phyloP scores from a whole-genome alignment of 1,140 invertebrate genomes.

The Nephotettix cincticeps region DNA sequence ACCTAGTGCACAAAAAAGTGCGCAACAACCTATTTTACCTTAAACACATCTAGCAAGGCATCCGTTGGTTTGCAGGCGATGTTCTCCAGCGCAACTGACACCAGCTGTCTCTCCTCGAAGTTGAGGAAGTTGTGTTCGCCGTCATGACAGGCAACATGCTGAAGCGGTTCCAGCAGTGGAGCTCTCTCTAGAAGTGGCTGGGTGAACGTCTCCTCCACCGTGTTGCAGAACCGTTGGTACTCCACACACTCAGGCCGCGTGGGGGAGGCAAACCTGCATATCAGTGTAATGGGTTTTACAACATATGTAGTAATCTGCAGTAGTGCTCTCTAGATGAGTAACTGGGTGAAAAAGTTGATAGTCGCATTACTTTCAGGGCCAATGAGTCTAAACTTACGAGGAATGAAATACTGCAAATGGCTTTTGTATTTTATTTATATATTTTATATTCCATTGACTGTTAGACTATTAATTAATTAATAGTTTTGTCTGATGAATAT shows the following conservation, averaged over 20 bases:
- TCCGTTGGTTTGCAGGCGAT: slow-evolving; percentile 60
- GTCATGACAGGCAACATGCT: slow-evolving; percentile 51
- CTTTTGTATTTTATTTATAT: too few species aligned
- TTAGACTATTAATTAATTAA: too few species aligned
- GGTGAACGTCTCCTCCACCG: slow-evolving; percentile 64
- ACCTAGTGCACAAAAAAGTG: background rate
- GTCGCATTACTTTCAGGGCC: too few species aligned
- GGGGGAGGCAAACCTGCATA: slow-evolving; percentile 58
- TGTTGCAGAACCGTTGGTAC: slow-evolving; percentile 61
- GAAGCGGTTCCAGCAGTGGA: slow-evolving; percentile 60
- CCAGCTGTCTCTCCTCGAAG: slow-evolving; percentile 61
- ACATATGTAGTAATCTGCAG: too few species aligned
- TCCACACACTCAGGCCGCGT: slow-evolving; percentile 54
- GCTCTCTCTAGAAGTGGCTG: slow-evolving; percentile 59
- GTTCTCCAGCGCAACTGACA: slow-evolving; percentile 60
- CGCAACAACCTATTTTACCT: slow-evolving; percentile 46
- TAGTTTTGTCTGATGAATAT: too few species aligned
- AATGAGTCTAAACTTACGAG: too few species aligned
- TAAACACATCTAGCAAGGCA: slow-evolving; percentile 57
- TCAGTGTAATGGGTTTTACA: too few species aligned
- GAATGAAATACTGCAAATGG: too few species aligned
- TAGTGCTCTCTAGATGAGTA: too few species aligned
- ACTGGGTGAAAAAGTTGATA: too few species aligned
- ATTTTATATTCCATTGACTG: too few species aligned
- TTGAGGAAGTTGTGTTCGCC: slow-evolving; percentile 61